These are phyloP conservation scores for Phaethornis superciliosus DNA, from an alignment of 2,113 vertebrate species.

Conservation along the genomic window DNA sequence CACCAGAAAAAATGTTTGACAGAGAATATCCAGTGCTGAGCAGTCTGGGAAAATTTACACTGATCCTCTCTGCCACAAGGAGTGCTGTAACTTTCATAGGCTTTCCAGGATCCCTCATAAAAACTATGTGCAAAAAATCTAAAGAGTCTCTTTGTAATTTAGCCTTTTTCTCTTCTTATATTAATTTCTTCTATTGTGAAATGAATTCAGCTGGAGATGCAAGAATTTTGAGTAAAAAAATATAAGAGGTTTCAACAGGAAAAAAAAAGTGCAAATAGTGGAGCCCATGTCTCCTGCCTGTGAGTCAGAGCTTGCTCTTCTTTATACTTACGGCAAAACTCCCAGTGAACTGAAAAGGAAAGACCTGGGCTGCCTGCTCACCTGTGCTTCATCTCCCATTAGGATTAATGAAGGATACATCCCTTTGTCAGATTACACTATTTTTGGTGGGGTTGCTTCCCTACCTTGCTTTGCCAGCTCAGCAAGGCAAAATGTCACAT, in stretches of 20 bases:
- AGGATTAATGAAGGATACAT: neutral
- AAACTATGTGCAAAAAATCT: neutral
- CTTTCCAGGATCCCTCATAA: neutral
- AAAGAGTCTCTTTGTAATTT: neutral
- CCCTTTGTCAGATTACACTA: neutral
- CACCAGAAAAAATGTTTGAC: neutral
- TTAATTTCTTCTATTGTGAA: neutral
- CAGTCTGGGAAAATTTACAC: neutral
- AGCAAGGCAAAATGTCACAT: slow-evolving; percentile 65
- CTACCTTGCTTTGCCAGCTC: slow-evolving; percentile 72
- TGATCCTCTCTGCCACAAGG: neutral
- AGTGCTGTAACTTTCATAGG: neutral
- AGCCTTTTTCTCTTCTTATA: neutral
- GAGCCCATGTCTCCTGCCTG: neutral
- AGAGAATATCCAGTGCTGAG: neutral
- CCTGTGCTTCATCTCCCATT: neutral
- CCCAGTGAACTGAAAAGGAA: neutral
- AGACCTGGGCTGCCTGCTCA: neutral
- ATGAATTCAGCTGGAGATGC: neutral
- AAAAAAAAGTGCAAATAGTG: neutral
- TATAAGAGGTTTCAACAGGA: neutral
- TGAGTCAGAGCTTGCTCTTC: neutral
- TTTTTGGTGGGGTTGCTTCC: neutral
- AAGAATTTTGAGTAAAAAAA: neutral
- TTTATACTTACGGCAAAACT: neutral